Base-by-base conservation (phyloP, 2,113 vertebrate genomes). In the Psephotus haematonotus region DNA sequence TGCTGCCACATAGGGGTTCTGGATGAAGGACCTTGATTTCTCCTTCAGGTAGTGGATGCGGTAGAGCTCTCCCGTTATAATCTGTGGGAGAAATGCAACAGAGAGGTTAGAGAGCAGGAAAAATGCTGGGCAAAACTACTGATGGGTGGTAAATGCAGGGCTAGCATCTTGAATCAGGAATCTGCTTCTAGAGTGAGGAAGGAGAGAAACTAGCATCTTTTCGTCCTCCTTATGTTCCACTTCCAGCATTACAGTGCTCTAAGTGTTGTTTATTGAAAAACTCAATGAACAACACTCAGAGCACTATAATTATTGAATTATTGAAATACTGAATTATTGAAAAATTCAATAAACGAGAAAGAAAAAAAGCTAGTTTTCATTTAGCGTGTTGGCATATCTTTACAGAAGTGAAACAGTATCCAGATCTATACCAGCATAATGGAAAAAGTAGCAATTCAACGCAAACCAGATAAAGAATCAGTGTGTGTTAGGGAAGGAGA, bases 21-120 rank as follows among this genome's bases (percentile, higher is more conserved):
- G 98, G 49, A 99, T 98, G 7, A 99, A 99, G 2, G 99, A 99
- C 47, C 98, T 98, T 1, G 99, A 99, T 79, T 98, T 99, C 92
- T 99, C 98, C 82, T 99, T 99, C 77, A 99, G 98, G 92, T 99
- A 99, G 82, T 98, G 98, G 97, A 99, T 99, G 90, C 99, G 98
- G 98, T 98, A 99, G 97, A 99, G 99, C 91, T 99, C 99, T 41
- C 99, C 99, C 3, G 99, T 99, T 80, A 99, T 98, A 59, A 99
- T 99, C 99, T 99, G 97, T 0, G 86, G 70, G 65, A 86, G 29
- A 52, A 86, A 87, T 0, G 2, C 23, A 69, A 4, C 10, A 1
- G 85, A 37, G n/a, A 47, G 37, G 24, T 90, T 8, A 57, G 88
- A 25, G 44, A 47, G 77, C 1, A 7, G 82, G 59, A 17, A 44